A percentile compares a stretch with the other conserved stretches of the same genome.
Conservation (phyloP, 2,113 vertebrate genomes). For the Oxyruncus cristatus region DNA sequence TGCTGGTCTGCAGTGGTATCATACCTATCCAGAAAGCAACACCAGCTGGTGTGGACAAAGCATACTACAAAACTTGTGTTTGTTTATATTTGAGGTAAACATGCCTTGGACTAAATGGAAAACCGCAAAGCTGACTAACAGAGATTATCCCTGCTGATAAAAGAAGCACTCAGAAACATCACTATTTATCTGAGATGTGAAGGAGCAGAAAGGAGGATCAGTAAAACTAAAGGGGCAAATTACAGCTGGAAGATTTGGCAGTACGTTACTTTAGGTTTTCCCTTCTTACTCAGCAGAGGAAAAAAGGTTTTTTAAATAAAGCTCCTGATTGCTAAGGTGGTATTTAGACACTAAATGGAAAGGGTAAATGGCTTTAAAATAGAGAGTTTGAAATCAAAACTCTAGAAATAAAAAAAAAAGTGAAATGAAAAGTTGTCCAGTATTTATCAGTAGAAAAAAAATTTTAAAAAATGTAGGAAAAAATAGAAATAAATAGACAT, state of each 20-base stretch:
- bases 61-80: not conserved
- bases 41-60: not conserved
- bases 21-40: not conserved
- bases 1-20: not conserved
- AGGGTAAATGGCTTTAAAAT: not conserved
- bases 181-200: not conserved
- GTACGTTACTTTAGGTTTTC: not conserved
- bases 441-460: not conserved
- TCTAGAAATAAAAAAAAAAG: not conserved
- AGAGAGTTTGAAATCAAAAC: not conserved
- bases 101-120: not conserved
- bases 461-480: not conserved
- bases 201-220: not conserved
- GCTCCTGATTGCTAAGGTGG: not conserved
- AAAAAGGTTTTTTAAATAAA: not conserved
- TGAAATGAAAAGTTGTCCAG: not conserved
- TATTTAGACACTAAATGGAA: not conserved
- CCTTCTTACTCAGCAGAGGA: not conserved
- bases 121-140: not conserved
- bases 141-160: constrained; percentile 24
- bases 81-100: not conserved
- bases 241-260: not conserved
- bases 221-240: not conserved
- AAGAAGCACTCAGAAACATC: not conserved
- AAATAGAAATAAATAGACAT: not conserved